phyloP scores from a whole-genome alignment of 1,140 invertebrate species.

The Melipona quadrifasciata region DNA sequence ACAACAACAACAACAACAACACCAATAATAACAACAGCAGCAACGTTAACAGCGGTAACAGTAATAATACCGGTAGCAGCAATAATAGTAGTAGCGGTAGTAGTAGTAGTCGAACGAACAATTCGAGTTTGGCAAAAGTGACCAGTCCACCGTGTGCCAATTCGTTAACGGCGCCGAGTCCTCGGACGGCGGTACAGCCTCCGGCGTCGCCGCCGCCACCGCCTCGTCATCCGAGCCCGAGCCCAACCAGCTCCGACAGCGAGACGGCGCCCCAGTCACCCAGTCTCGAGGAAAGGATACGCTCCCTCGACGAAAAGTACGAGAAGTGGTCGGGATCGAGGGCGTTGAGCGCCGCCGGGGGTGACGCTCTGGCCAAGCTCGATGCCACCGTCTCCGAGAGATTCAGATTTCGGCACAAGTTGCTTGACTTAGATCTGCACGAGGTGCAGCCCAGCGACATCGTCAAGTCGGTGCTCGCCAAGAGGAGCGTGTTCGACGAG shows the following conservation, averaged over 20 bases:
- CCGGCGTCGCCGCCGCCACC: conserved; percentile 81
- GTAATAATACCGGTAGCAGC: conserved; percentile 30
- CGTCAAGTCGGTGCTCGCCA: conserved; percentile 94
- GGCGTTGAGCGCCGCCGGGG: conserved; percentile 83
- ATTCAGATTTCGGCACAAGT: conserved; percentile 85
- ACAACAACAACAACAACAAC: conserved; percentile 21
- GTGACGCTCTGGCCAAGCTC: conserved; percentile 83
- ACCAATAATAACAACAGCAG: conserved; percentile 70
- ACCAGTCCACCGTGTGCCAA: conserved; percentile 73
- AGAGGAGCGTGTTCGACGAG: conserved; percentile 97
- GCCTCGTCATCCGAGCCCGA: conserved; percentile 83
- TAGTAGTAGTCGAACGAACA: conserved; percentile 64
- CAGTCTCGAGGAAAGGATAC: conserved; percentile 93
- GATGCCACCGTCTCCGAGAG: conserved; percentile 82
- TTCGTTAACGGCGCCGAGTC: conserved; percentile 74
- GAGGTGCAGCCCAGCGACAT: conserved; percentile 96
- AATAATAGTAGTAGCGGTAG: conserved; percentile 66
- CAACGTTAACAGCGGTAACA: conserved; percentile 70
- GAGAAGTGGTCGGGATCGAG: conserved; percentile 92
- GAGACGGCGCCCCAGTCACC: conserved; percentile 83
- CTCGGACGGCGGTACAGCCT: conserved; percentile 80
- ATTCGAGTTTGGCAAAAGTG: conserved; percentile 71
- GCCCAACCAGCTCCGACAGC: conserved; percentile 83
- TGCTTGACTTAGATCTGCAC: conserved; percentile 88
- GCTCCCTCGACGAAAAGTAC: conserved; percentile 94